Conservation (phyloP, 2,888 invertebrate genomes). For the Hedychridium roseum region DNA sequence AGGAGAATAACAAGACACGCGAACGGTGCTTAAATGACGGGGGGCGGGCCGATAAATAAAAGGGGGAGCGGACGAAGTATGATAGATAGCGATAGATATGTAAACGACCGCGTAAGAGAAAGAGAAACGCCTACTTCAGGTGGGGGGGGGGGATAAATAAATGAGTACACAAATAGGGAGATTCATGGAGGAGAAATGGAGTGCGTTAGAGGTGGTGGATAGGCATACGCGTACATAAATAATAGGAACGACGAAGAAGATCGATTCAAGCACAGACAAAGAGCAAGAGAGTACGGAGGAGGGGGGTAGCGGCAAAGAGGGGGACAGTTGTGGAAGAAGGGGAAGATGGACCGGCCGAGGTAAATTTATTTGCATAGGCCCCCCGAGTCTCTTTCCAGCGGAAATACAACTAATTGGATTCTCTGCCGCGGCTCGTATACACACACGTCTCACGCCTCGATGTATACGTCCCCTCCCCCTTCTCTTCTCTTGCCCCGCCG, state of each 20-base stretch:
- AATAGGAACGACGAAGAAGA: too few relatives aligned
- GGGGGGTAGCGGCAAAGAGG: conserved; percentile 2
- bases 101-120: not conserved
- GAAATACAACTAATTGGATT: conserved; percentile 45
- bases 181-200: not conserved
- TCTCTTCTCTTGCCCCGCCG: conserved; percentile 12
- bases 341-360: conserved; percentile 16
- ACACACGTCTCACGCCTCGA: conserved; percentile 4
- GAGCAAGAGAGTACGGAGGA: conserved; percentile 6
- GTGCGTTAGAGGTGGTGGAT: too few relatives aligned
- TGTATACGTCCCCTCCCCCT: conserved; percentile 4
- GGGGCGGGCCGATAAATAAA: too few relatives aligned
- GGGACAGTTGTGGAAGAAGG: not conserved
- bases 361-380: conserved; percentile 45
- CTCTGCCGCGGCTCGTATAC: conserved; percentile 7
- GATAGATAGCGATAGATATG: conserved; percentile 3
- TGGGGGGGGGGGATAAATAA: conserved; percentile 2
- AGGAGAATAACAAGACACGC: too few relatives aligned
- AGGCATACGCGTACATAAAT: too few relatives aligned
- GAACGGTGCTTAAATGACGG: too few relatives aligned
- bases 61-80: too few relatives aligned
- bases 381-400: conserved; percentile 40
- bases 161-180: not conserved
- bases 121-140: conserved; percentile 2
- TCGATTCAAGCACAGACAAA: not conserved